phyloP scores from a whole-genome alignment of 53 echinoderm and acorn worm species.

The Arbacia lixula region DNA sequence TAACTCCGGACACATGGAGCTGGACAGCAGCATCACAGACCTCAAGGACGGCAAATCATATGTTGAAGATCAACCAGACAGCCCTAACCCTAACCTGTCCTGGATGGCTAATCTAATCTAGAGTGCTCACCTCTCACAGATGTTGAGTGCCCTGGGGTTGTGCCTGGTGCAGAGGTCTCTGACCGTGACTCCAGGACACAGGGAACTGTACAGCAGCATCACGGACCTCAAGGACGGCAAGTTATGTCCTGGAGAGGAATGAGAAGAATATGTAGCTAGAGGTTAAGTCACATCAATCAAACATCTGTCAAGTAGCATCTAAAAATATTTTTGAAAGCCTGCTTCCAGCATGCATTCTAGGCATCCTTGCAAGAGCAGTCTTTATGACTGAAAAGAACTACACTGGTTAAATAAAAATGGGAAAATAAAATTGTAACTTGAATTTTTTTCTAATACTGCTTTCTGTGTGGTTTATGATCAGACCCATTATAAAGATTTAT shows the following conservation, averaged over 20 bases:
- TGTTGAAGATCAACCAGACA: constrained; percentile 34
- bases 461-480: no score
- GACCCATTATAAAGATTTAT: no score
- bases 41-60: constrained; percentile 68
- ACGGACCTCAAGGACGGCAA: constrained; percentile 80
- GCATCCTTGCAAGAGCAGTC: no score
- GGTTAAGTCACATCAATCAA: no score
- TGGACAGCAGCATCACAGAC: constrained; percentile 87
- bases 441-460: no score
- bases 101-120: background rate
- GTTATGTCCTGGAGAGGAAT: constrained; percentile 52
- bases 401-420: no score
- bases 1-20: constrained; percentile 86
- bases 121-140: constrained; percentile 86
- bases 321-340: no score
- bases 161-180: constrained; percentile 88
- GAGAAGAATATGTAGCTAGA: background rate
- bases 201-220: constrained; percentile 84
- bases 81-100: background rate
- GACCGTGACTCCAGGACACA: constrained; percentile 86
- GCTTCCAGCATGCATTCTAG: no score
- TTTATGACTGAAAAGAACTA: no score
- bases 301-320: no score
- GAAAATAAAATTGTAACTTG: no score
- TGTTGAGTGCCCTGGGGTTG: constrained; percentile 84